Percentiles rank a stretch among this genome's conserved stretches.
Conservation (phyloP, 2,888 invertebrate species). For the Thysanoteuthis rhombus region DNA sequence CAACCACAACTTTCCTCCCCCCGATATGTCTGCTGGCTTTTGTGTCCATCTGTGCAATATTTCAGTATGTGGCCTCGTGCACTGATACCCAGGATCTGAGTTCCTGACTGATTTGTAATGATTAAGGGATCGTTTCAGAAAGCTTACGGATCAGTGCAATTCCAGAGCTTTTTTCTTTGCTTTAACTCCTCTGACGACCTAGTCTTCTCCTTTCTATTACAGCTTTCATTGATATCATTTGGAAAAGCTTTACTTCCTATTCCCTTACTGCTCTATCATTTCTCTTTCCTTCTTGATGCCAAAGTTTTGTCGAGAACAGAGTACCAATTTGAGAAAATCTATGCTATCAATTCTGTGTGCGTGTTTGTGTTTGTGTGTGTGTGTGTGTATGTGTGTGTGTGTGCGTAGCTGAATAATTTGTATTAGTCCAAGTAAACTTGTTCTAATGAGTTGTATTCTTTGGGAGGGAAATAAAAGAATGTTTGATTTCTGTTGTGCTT, state of each 20-base stretch:
- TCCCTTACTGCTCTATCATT: not conserved
- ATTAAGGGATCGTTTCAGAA: not conserved
- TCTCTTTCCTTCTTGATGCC: not conserved
- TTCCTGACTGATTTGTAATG: not conserved
- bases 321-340: not conserved
- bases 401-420: not conserved
- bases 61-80: not conserved
- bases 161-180: not conserved
- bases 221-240: not conserved
- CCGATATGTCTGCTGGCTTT: not conserved
- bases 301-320: not conserved
- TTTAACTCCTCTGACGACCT: not conserved
- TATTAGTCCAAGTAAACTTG: not conserved
- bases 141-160: not conserved
- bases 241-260: not conserved
- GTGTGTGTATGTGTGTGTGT: not conserved
- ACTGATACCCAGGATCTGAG: not conserved
- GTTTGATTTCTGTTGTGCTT: not conserved
- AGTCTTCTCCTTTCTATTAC: not conserved
- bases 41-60: conserved; percentile 19
- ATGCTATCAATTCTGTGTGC: not conserved
- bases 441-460: not conserved
- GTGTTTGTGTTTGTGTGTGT: not conserved
- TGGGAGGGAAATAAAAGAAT: not conserved
- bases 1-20: not conserved